Evolutionary conservation across 2,113 vertebrate species (phyloP), one percentile per base, ranked within the genome.

Genomic region (Hiodon tergisus): DNA sequence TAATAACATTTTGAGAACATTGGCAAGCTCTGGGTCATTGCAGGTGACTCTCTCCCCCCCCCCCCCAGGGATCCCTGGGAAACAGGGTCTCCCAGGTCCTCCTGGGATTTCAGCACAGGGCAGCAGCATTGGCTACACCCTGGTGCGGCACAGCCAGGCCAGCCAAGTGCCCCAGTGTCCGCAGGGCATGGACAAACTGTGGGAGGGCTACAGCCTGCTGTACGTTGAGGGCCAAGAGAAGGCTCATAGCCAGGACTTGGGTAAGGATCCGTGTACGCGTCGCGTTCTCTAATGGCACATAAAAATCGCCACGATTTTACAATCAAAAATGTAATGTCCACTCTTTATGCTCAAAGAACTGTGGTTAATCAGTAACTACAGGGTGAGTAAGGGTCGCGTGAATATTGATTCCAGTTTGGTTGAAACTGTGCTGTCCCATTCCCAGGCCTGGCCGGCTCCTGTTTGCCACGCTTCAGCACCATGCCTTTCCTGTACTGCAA

Each of bases 401-500:
- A 51, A 13, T 57, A 6, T 57, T 6, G 57, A 10, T 0, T 31
- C 31, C 8, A 55, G 6, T 8, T 14, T 48, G 11, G 14, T 69
- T 13, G 55, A 16, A 3, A 6, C 46, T 63, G 57, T 4, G 11
- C 57, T 16, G 14, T 5, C 54, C 48, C 14, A 10, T 75, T 65
- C 73, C 46, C 84, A 99, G 97, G 97, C 76, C 93, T 97, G 82
- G 94, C 96, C 1, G 96, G 97, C 48, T 99, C 97, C 0, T 99
- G 96, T 76, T 88, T 99, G 74, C 94, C 94, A 31, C 90, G 90
- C 76, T 99, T 98, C 88, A 99, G 87, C 88, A 98, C 95, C 78
- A 96, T 98, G 90, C 96, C 97, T 48, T 98, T 99, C 82, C 92
- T 99, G 76, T 98, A 98, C 88, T 98, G 97, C 88, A 96, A 95